These are phyloP conservation scores for Ormyrus rosae DNA, from an alignment of 2,888 invertebrate species.

Conservation along the genomic window DNA sequence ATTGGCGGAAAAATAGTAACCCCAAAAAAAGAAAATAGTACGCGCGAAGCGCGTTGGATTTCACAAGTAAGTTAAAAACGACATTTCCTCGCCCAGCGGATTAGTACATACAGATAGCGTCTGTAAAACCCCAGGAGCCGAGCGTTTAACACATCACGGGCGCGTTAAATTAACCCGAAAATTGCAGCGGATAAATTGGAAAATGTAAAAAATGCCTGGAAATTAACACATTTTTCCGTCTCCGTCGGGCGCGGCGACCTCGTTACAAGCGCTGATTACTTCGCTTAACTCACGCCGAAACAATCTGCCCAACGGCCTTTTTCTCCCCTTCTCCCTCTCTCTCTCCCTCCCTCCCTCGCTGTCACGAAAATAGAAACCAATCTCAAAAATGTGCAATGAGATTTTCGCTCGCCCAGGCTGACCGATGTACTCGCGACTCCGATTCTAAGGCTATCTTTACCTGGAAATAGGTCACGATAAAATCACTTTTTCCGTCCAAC, in stretches of 20 bases:
- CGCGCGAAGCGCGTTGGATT: too few species aligned
- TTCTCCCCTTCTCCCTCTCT: background rate
- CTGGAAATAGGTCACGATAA: background rate
- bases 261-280: conserved; percentile 38
- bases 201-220: conserved; percentile 19
- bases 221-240: conserved; percentile 28
- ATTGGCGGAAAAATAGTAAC: too few species aligned
- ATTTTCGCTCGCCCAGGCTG: background rate
- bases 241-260: background rate
- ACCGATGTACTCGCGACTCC: background rate
- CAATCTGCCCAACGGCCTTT: conserved; percentile 28
- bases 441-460: background rate
- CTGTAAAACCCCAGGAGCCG: background rate
- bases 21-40: too few species aligned
- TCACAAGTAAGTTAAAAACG: background rate
- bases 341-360: too few species aligned
- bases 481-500: background rate
- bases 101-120: background rate
- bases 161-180: conserved; percentile 45
- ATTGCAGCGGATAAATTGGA: conserved; percentile 37
- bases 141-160: conserved; percentile 14
- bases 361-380: conserved; percentile 34
- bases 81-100: conserved; percentile 6
- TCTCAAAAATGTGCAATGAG: conserved; percentile 35
- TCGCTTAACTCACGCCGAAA: conserved; percentile 19